These are phyloP conservation scores for Cosmia pyralina DNA, from an alignment of 2,888 invertebrate genomes.

Conservation along the genomic window DNA sequence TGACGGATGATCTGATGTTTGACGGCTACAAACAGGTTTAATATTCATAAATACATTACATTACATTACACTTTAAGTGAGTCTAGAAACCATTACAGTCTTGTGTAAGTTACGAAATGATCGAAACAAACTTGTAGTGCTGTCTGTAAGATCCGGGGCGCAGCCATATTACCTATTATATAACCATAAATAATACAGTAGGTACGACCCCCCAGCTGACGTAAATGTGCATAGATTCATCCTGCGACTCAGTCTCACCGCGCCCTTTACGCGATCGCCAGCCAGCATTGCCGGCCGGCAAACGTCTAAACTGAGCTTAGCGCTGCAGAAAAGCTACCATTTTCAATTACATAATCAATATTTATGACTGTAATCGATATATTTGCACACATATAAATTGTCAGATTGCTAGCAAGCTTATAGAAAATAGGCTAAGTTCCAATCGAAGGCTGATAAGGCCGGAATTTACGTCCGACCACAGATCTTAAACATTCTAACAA, in stretches of 20 bases:
- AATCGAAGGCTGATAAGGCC: slow-evolving; percentile 62
- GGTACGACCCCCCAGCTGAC: slow-evolving; percentile 56
- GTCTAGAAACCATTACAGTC: slow-evolving; percentile 14
- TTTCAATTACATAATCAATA: slow-evolving; percentile 51
- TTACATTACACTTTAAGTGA: not conserved
- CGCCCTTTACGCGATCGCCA: slow-evolving; percentile 59
- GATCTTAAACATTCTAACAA: slow-evolving; percentile 58
- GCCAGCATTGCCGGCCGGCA: slow-evolving; percentile 35
- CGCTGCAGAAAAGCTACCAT: slow-evolving; percentile 48
- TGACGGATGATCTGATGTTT: slow-evolving; percentile 2
- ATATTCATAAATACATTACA: slow-evolving; percentile 6
- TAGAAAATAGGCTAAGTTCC: slow-evolving; percentile 65
- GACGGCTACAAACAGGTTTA: slow-evolving; percentile 17
- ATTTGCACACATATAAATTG: slow-evolving; percentile 36
- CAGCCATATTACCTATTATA: slow-evolving; percentile 38
- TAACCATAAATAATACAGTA: slow-evolving; percentile 60
- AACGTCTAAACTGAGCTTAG: slow-evolving; percentile 47
- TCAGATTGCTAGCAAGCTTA: slow-evolving; percentile 38
- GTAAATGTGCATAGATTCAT: slow-evolving; percentile 65
- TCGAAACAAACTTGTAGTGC: slow-evolving; percentile 27
- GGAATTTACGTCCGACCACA: slow-evolving; percentile 58
- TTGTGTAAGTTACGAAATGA: slow-evolving; percentile 15
- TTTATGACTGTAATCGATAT: slow-evolving; percentile 42
- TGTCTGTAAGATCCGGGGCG: slow-evolving; percentile 31
- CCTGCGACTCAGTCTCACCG: slow-evolving; percentile 59